These are phyloP conservation scores for Carettochelys insculpta DNA, from an alignment of 2,113 vertebrate species.

Conservation along the genomic window DNA sequence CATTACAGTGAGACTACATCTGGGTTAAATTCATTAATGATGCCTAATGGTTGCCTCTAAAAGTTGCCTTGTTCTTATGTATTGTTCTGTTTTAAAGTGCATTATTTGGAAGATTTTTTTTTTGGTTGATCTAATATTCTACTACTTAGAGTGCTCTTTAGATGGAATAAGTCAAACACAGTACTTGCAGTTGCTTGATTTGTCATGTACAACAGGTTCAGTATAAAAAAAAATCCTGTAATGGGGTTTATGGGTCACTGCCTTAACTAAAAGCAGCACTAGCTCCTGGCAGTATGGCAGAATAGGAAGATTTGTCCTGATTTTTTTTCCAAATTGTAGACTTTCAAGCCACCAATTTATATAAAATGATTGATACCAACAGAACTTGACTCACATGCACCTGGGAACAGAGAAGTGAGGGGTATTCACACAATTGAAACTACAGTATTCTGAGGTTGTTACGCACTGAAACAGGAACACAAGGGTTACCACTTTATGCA, in stretches of 20 bases:
- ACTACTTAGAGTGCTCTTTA: slow-evolving; percentile 1
- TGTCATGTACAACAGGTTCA: neutral
- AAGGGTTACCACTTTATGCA: neutral
- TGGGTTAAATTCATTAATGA: neutral
- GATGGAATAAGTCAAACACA: neutral
- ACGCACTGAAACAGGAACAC: neutral
- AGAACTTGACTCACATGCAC: neutral
- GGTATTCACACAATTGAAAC: neutral
- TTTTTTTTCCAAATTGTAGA: neutral
- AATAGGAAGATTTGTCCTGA: neutral
- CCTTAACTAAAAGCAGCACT: slow-evolving; percentile 14
- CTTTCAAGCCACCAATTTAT: neutral
- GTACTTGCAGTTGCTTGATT: neutral
- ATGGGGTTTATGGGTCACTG: neutral
- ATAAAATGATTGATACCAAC: neutral
- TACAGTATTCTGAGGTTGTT: neutral
- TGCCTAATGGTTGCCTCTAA: neutral
- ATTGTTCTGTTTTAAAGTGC: neutral
- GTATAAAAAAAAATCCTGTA: slow-evolving; percentile 43
- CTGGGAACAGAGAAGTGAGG: neutral
- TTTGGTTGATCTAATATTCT: slow-evolving; percentile 9
- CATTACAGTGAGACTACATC: neutral
- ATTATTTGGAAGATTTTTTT: neutral
- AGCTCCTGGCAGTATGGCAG: slow-evolving; percentile 1
- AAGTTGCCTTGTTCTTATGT: neutral